Evolutionary conservation across 2,888 invertebrate species (phyloP), one percentile per base, ranked within the genome.

Genomic region (Lithodes maja): DNA sequence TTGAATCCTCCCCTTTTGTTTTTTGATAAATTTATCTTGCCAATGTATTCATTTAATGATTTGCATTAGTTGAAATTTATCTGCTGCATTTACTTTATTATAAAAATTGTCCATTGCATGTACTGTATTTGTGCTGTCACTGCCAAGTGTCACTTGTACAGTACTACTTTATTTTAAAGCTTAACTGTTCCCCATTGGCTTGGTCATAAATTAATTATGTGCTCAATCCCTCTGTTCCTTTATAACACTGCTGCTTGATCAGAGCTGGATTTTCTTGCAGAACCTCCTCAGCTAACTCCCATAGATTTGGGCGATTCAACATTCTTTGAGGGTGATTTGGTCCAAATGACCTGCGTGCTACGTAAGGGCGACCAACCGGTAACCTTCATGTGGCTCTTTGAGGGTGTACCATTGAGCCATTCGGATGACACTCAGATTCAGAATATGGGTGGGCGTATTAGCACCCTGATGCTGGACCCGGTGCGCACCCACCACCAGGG

Each of bases 321-420:
- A 49, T 91, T 91, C 82, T 86, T 89, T 86, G 93, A 93, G 85
- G 93, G 93, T 15, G 93, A 93, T 85, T 86, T 89, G 61, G 91
- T 85, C 55, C 90, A 90, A 79, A 85, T 87, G 12, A 90, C 86
- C n/a, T 91, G 91, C 75, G 91, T 91, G 17, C 87, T 91, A 52
- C 86, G 86, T 17, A 96, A 96, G 93, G 97, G 97, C 90, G 97
- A 97, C 94, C 95, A 96, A 61, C 94, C 94, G 12, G 92, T 94
- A 55, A 92, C 92, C 79, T 93, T 94, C 83, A 92, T 92, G 49
- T 94, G 94, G 94, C 92, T 93, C 52, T 94, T 94, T 90, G 93
- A 94, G 91, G 94, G 93, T 2, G 86, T 92, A 33, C 92, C 92
- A 3, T 93, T 94, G 71, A 93, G 93, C 1, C 93, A 93, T 49